A percentile compares a stretch with the other conserved stretches of the same genome.
These are phyloP conservation scores for Magallana gigas DNA, from an alignment of 1,140 invertebrate species.

Conservation along the genomic window DNA sequence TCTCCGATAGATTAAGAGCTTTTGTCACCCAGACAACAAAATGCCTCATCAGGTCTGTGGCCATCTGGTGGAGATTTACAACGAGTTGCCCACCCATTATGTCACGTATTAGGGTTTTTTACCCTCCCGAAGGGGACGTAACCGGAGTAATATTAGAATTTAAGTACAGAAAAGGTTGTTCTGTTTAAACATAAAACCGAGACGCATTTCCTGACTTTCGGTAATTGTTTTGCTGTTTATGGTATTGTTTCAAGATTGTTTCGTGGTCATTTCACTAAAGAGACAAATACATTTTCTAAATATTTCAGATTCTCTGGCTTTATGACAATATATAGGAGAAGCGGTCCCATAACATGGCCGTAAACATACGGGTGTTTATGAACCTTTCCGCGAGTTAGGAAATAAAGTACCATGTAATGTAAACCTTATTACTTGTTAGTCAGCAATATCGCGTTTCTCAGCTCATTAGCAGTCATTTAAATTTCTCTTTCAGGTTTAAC, in stretches of 20 bases:
- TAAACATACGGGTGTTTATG: not conserved
- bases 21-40: slow-evolving; percentile 17
- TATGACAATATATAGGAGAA: not conserved
- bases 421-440: not conserved
- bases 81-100: slow-evolving; percentile 2
- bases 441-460: not conserved
- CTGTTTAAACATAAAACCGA: slow-evolving; percentile 1
- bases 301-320: not conserved
- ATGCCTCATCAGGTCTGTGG: not conserved
- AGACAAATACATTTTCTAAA: slow-evolving; percentile 24
- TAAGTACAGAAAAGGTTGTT: slow-evolving; percentile 4
- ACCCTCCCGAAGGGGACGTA: not conserved
- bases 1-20: not conserved
- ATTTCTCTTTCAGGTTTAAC: not conserved
- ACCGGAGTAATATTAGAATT: not conserved
- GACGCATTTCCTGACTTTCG: not conserved
- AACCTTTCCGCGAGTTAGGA: not conserved
- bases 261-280: slow-evolving; percentile 17
- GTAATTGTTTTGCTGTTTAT: slow-evolving; percentile 22
- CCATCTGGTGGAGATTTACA: not conserved
- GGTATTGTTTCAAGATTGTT: not conserved
- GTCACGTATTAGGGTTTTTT: not conserved
- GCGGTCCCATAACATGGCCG: not conserved
- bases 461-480: not conserved
- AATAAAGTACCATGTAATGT: not conserved